phyloP scores from a whole-genome alignment of 2,888 invertebrate genomes.

The Cerastoderma edule region DNA sequence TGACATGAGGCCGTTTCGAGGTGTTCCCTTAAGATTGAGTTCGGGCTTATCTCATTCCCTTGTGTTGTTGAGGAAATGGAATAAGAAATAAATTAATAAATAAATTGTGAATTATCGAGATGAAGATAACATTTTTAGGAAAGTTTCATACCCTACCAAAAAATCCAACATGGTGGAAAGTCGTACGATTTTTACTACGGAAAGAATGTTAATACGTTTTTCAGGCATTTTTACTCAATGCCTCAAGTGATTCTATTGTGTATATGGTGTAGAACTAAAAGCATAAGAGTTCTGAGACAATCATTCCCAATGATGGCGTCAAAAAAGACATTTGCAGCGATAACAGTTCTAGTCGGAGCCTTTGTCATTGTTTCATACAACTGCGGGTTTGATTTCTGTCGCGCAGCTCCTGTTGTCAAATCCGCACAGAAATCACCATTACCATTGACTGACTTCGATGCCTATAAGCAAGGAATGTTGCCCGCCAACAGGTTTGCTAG shows the following conservation, averaged over 20 bases:
- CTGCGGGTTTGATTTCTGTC: slow-evolving; percentile 26
- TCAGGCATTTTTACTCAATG: neutral
- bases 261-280: neutral
- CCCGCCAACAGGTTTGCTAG: slow-evolving; percentile 46
- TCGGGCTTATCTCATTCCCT: too few species aligned
- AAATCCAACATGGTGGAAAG: slow-evolving; percentile 30
- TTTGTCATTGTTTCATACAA: slow-evolving; percentile 23
- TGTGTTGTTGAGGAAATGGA: too few species aligned
- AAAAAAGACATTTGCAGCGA: slow-evolving; percentile 23
- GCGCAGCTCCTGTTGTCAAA: slow-evolving; percentile 2
- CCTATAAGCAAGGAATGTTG: slow-evolving; percentile 48
- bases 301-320: slow-evolving; percentile 35
- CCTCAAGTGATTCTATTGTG: neutral
- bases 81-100: too few species aligned
- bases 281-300: too few species aligned
- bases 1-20: too few species aligned
- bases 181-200: neutral
- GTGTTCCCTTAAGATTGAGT: too few species aligned
- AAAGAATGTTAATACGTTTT: neutral
- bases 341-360: slow-evolving; percentile 5
- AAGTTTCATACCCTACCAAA: neutral
- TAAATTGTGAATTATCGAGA: too few species aligned
- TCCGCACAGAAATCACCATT: neutral
- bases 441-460: slow-evolving; percentile 29
- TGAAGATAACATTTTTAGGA: too few species aligned